phyloP scores from a whole-genome alignment of 2,113 vertebrate species.

The Dromiciops gliroides region DNA sequence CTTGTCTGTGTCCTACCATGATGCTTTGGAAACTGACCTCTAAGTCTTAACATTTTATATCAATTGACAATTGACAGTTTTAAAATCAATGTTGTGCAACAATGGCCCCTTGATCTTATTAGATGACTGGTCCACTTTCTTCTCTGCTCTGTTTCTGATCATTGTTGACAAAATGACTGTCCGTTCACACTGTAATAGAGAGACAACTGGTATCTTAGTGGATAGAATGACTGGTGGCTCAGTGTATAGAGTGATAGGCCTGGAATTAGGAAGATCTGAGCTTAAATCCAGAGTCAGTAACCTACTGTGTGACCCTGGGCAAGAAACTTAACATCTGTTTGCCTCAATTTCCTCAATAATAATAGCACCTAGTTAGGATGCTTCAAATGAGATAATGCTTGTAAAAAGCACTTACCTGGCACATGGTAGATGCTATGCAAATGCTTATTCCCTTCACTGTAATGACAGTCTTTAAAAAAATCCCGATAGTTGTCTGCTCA shows the following conservation, averaged over 20 bases:
- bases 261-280: neutral
- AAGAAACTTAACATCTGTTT: neutral
- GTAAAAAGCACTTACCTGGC: neutral
- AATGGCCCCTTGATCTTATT: neutral
- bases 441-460: neutral
- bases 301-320: neutral
- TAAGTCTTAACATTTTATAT: neutral
- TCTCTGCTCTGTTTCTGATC: neutral
- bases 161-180: neutral
- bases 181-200: neutral
- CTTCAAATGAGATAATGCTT: neutral
- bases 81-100: neutral
- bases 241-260: neutral
- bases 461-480: neutral
- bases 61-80: neutral
- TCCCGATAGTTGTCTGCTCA: neutral
- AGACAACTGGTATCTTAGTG: neutral
- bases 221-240: too few species aligned
- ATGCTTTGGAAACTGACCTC: neutral
- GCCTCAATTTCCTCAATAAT: neutral
- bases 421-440: neutral
- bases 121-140: neutral
- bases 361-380: neutral
- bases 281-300: neutral
- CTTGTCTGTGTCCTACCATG: neutral